Evolutionary conservation across 2,113 vertebrate species (phyloP).

Genomic region (Toxotes jaculatrix): DNA sequence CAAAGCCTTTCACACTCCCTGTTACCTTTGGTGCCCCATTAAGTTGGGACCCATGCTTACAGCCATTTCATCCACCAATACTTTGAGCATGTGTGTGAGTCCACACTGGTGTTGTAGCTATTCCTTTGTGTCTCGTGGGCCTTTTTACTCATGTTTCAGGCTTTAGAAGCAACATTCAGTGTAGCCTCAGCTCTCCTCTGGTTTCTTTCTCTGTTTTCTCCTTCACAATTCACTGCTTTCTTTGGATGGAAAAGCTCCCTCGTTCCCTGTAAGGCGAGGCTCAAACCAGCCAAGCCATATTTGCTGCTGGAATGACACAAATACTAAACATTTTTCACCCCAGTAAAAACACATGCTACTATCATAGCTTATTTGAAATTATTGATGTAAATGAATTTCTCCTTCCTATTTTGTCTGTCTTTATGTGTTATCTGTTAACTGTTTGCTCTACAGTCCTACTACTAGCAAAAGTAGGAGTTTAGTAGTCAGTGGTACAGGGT

Average conservation of each 20-base stretch:
- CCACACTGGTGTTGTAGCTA: slow-evolving; percentile 22
- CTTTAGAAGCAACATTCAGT: slow-evolving; percentile 59
- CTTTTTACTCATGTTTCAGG: slow-evolving; percentile 64
- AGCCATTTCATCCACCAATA: no score
- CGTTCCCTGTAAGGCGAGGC: slow-evolving; percentile 39
- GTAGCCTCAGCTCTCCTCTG: slow-evolving; percentile 30
- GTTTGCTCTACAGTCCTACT: background rate
- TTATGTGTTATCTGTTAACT: background rate
- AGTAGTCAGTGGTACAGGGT: background rate
- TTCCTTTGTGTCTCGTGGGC: slow-evolving; percentile 53
- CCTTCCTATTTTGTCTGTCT: background rate
- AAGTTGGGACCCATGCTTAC: no score
- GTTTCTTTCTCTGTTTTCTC: slow-evolving; percentile 44
- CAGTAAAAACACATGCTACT: slow-evolving; percentile 5
- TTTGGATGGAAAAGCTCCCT: slow-evolving; percentile 50
- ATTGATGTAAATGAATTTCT: background rate
- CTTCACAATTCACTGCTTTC: slow-evolving; percentile 41
- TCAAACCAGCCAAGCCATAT: slow-evolving; percentile 31
- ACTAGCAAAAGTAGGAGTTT: background rate
- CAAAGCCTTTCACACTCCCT: no score
- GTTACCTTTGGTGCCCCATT: no score
- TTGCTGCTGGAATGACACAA: slow-evolving; percentile 33
- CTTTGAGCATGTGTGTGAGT: no score
- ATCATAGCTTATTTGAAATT: slow-evolving; percentile 19
- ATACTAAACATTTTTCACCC: slow-evolving; percentile 27